These are phyloP conservation scores for Lampropteryx suffumata DNA, from an alignment of 2,888 invertebrate genomes.

Conservation along the genomic window DNA sequence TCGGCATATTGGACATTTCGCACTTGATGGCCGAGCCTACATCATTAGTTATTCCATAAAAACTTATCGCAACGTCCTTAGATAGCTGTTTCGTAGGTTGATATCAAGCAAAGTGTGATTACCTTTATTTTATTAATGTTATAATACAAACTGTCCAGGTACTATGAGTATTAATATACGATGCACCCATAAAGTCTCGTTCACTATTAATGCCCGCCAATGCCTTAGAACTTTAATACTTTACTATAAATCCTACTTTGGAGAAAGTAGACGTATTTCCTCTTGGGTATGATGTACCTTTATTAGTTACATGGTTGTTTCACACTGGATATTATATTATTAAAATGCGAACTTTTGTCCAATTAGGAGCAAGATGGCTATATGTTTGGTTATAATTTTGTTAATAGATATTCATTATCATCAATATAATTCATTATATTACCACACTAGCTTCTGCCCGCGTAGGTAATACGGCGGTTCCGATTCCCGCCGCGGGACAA, in stretches of 20 bases:
- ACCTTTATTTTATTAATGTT: constrained; percentile 15
- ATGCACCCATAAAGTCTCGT: constrained; percentile 8
- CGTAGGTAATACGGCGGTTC: no score
- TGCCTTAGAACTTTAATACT: constrained; percentile 12
- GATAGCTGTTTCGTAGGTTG: not conserved
- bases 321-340: not conserved
- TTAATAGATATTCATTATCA: no score
- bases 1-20: no score
- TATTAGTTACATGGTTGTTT: not conserved
- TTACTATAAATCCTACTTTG: constrained; percentile 14
- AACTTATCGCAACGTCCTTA: constrained; percentile 3
- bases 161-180: constrained; percentile 10
- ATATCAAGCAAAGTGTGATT: constrained; percentile 14
- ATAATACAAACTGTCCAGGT: constrained; percentile 5
- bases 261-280: constrained; percentile 17
- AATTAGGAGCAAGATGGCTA: no score
- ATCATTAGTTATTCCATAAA: constrained; percentile 13
- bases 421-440: no score
- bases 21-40: no score
- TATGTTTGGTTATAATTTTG: no score
- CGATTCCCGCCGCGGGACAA: no score
- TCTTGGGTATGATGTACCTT: constrained; percentile 8
- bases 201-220: constrained; percentile 13
- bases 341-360: no score
- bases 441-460: no score